Base-by-base conservation (phyloP, 1,140 invertebrate species). In the Drosophila melanica region DNA sequence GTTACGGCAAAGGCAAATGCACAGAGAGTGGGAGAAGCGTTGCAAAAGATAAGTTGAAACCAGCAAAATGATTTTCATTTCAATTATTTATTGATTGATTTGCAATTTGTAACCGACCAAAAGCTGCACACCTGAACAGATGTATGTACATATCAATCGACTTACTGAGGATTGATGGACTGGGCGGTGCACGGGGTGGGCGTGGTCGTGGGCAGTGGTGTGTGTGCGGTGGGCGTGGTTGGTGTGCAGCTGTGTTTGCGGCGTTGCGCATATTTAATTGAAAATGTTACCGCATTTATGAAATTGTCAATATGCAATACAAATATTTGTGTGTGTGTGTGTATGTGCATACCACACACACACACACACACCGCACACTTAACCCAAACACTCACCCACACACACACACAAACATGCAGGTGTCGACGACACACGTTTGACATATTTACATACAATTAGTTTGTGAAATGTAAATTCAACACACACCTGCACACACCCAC, bases 31-130 rank as follows among this genome's bases (percentile, higher is more conserved):
- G 65, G 42, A 53, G 27, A 54, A 16, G 70, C 42, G 48, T 10
- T 7, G 48, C 16, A 11, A 57, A 86, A 82, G 84, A 87, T 87
- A 89, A 87, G 84, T 87, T 87, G 79, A 80, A 87, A 87, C 84
- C 84, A 89, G 84, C 76, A 87, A 87, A 87, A 87, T 87, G 84
- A 87, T 87, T 87, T 87, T 87, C 84, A 87, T 87, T 87, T 87
- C 84, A 87, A 87, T 87, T 87, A 87, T 87, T 87, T 87, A 87
- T 87, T 87, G 84, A 87, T 87, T 89, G 84, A 87, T 87, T 87
- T 87, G 84, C 84, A 87, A 87, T 87, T 87, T 87, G 84, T 87
- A 87, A 87, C 84, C 79, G 73, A 89, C 79, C 79, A 89, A 89
- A 89, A 89, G 79, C 79, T 87, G 84, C 84, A 84, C 84, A 87